Conservation (phyloP, 2,888 invertebrate genomes). For the Strigamia maritima region DNA sequence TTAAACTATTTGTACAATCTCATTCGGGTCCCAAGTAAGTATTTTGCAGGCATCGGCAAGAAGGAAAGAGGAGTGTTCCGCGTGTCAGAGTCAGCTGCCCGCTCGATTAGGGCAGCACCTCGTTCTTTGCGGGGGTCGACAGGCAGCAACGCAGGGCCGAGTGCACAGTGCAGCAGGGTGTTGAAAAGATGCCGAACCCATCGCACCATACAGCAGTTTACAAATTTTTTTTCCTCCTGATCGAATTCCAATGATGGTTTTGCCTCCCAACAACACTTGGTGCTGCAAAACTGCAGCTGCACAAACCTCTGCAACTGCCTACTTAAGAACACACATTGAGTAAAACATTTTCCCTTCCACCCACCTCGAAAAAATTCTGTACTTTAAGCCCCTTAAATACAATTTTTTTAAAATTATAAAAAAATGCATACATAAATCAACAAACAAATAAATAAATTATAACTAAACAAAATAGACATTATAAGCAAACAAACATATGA, state of each 20-base stretch:
- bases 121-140: constrained; percentile 13
- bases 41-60: constrained; percentile 4
- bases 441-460: neutral
- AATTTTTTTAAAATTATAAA: neutral
- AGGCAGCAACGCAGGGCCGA: constrained; percentile 9
- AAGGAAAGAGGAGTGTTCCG: constrained; percentile 7
- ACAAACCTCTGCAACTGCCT: constrained; percentile 23
- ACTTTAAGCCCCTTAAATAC: neutral
- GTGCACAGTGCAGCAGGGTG: constrained; percentile 19
- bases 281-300: constrained; percentile 20
- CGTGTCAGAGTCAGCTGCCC: constrained; percentile 14
- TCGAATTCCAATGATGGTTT: constrained; percentile 23
- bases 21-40: neutral
- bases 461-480: no score
- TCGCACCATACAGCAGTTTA: constrained; percentile 15
- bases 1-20: constrained; percentile 9
- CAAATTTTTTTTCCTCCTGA: constrained; percentile 16
- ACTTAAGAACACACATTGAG: constrained; percentile 4
- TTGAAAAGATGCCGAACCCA: constrained; percentile 23
- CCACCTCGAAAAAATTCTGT: neutral
- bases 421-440: no score
- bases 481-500: no score
- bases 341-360: neutral
- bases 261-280: constrained; percentile 16
- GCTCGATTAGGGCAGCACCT: constrained; percentile 23